phyloP scores from a whole-genome alignment of 1,140 invertebrate species.

The Anastrepha ludens region DNA sequence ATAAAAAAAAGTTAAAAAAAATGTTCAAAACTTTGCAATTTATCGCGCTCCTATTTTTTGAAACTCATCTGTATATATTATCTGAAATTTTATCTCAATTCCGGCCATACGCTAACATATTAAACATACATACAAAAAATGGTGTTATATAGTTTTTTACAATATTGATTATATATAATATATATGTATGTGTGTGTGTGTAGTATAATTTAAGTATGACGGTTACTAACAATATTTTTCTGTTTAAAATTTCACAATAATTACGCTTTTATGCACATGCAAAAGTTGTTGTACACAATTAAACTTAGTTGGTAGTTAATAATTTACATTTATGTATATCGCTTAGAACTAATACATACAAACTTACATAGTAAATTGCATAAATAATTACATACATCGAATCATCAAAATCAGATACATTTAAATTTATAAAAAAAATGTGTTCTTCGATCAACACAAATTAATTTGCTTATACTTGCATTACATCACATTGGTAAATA shows the following conservation, averaged over 20 bases:
- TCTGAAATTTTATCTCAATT: background rate
- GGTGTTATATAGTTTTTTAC: background rate
- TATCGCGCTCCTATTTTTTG: too few species aligned
- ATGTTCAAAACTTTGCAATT: too few species aligned
- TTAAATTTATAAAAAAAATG: slow-evolving; percentile 6
- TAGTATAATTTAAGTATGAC: background rate
- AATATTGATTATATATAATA: background rate
- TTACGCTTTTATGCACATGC: slow-evolving; percentile 15
- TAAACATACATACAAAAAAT: background rate
- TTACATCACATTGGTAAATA: slow-evolving; percentile 50
- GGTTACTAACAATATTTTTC: background rate
- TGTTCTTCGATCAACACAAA: slow-evolving; percentile 22
- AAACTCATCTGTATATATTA: too few species aligned
- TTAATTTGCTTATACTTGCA: slow-evolving; percentile 9
- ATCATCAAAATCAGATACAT: background rate
- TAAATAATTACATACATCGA: slow-evolving; percentile 3
- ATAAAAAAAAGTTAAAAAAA: too few species aligned
- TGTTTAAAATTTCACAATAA: slow-evolving; percentile 1
- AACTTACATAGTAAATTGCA: slow-evolving; percentile 47
- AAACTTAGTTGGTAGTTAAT: background rate
- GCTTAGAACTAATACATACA: slow-evolving; percentile 29
- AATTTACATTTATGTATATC: slow-evolving; percentile 9
- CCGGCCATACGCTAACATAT: background rate
- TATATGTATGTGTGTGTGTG: background rate
- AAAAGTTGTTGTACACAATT: background rate